These are phyloP conservation scores for Dryobota labecula DNA, from an alignment of 2,888 invertebrate genomes.

Conservation along the genomic window DNA sequence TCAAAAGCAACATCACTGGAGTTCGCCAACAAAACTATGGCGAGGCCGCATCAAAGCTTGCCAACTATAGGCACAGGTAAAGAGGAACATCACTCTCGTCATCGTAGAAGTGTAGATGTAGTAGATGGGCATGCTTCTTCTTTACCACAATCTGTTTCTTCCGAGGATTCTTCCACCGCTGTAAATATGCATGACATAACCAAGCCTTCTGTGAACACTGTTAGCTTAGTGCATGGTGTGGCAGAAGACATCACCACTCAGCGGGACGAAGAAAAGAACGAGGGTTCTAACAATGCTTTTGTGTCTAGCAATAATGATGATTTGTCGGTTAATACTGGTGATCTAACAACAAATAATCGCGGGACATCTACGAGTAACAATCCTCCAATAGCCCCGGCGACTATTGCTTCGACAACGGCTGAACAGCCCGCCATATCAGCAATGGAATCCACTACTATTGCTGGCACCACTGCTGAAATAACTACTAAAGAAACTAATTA, in stretches of 20 bases:
- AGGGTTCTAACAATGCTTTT: constrained; percentile 78
- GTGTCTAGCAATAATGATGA: constrained; percentile 75
- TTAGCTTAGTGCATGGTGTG: constrained; percentile 89
- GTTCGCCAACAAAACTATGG: constrained; percentile 92
- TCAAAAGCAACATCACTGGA: constrained; percentile 93
- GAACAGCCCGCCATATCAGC: constrained; percentile 12
- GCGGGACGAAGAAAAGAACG: constrained; percentile 69
- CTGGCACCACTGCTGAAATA: constrained; percentile 47
- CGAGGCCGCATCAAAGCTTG: constrained; percentile 92
- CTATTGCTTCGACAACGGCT: constrained; percentile 22
- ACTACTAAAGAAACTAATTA: constrained; percentile 53
- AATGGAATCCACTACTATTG: constrained; percentile 26
- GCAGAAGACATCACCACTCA: constrained; percentile 70
- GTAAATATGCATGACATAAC: constrained; percentile 89
- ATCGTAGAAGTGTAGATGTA: constrained; percentile 93
- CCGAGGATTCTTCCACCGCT: constrained; percentile 81
- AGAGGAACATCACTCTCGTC: constrained; percentile 89
- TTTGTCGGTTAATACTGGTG: constrained; percentile 77
- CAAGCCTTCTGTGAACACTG: constrained; percentile 82
- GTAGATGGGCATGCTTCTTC: constrained; percentile 92
- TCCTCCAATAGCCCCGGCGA: not conserved
- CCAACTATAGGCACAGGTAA: constrained; percentile 90
- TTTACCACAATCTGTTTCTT: constrained; percentile 81
- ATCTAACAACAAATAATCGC: constrained; percentile 75
- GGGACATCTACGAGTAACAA: constrained; percentile 55